A percentile compares a stretch with the other conserved stretches of the same genome.
phyloP scores from a whole-genome alignment of 2,888 invertebrate genomes.

The Agonopterix subpropinquella region DNA sequence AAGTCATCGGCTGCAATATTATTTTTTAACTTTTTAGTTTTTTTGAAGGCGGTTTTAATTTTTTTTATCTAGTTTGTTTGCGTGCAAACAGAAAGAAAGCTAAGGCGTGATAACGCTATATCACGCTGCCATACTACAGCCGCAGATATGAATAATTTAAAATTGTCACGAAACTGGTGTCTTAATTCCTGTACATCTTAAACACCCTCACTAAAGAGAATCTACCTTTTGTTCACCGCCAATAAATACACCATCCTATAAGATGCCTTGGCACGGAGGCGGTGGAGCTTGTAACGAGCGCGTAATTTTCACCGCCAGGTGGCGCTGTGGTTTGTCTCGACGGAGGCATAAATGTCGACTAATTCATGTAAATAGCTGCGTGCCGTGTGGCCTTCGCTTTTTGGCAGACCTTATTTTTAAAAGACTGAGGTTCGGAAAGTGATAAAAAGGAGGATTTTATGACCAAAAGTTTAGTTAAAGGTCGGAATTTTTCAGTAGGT shows the following conservation, averaged over 20 bases:
- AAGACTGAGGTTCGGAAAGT: neutral
- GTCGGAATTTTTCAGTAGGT: too few relatives aligned
- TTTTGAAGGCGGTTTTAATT: too few relatives aligned
- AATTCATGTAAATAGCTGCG: conserved; percentile 69
- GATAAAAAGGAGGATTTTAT: neutral
- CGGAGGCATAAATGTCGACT: conserved; percentile 68
- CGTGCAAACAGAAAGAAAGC: too few relatives aligned
- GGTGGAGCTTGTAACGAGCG: conserved; percentile 66
- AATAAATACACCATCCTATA: neutral
- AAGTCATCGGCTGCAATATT: too few relatives aligned
- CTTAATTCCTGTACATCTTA: neutral
- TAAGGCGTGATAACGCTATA: too few relatives aligned
- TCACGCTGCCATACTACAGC: too few relatives aligned
- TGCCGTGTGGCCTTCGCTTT: conserved; percentile 45
- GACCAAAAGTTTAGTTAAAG: neutral
- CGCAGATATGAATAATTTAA: too few relatives aligned
- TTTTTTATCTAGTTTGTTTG: too few relatives aligned
- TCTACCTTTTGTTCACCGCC: too few relatives aligned
- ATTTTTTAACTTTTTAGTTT: too few relatives aligned
- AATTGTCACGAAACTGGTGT: neutral
- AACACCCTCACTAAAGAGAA: neutral
- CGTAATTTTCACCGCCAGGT: conserved; percentile 65
- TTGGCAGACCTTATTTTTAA: conserved; percentile 19
- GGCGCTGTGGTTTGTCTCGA: conserved; percentile 56
- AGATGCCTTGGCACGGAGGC: conserved; percentile 27